Evolutionary conservation across 2,888 invertebrate genomes (phyloP).

Genomic region (Halictus ligatus): DNA sequence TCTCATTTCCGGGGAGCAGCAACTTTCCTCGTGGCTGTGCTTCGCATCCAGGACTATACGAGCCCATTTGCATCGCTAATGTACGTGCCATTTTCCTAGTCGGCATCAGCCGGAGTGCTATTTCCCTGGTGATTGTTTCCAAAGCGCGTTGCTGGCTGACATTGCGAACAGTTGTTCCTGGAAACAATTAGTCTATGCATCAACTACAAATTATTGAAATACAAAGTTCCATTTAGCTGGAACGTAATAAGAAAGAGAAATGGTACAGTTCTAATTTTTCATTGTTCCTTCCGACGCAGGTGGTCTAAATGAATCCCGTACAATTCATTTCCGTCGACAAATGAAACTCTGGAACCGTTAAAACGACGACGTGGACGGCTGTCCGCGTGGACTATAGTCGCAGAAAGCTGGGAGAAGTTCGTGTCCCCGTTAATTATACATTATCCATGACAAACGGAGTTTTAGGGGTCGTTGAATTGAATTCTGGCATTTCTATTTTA

Average conservation of each 20-base stretch:
- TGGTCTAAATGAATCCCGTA: not conserved
- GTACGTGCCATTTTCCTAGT: too few relatives aligned
- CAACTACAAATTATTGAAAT: not conserved
- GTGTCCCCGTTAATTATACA: too few relatives aligned
- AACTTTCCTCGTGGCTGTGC: not conserved
- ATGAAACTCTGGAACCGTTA: not conserved
- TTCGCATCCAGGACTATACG: not conserved
- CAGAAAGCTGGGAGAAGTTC: too few relatives aligned
- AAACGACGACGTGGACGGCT: not conserved
- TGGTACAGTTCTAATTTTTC: not conserved
- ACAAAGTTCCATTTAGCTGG: too few relatives aligned
- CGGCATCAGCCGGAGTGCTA: not conserved
- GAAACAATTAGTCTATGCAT: not conserved
- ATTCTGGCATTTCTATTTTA: too few relatives aligned
- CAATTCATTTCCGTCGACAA: not conserved
- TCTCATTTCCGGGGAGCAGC: constrained; percentile 10
- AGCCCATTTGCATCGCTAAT: not conserved
- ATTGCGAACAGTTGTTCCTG: not conserved
- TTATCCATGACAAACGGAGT: too few relatives aligned
- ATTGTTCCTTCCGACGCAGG: not conserved
- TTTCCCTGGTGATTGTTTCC: not conserved
- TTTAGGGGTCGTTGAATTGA: too few relatives aligned
- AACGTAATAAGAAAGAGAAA: not conserved
- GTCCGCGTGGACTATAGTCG: too few relatives aligned
- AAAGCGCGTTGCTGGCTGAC: too few relatives aligned